These are phyloP conservation scores for Dascyllus trimaculatus DNA, from an alignment of 2,113 vertebrate genomes.

Conservation along the genomic window DNA sequence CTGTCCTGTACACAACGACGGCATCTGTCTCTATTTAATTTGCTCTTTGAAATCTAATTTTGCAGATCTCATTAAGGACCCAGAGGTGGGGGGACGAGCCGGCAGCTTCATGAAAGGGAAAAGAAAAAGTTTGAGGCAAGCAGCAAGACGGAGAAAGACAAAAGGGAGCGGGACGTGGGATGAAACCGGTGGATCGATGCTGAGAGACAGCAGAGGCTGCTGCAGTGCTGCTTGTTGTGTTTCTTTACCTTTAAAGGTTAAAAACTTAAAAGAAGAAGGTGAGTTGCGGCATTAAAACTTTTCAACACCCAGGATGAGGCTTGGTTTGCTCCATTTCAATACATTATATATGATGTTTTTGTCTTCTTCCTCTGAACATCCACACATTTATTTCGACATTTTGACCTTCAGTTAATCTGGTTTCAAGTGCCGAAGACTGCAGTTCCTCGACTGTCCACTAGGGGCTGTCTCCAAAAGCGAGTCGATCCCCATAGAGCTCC, in stretches of 20 bases:
- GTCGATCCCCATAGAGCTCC: too few species aligned
- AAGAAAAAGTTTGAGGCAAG: constrained; percentile 24
- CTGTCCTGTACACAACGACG: constrained; percentile 43
- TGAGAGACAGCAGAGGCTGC: neutral
- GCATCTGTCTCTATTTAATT: constrained; percentile 66
- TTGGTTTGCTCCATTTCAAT: neutral
- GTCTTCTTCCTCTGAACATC: too few species aligned
- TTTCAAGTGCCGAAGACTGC: too few species aligned
- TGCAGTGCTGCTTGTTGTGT: neutral
- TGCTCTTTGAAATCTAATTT: constrained; percentile 69
- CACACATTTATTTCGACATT: too few species aligned
- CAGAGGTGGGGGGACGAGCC: constrained; percentile 6
- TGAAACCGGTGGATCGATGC: neutral
- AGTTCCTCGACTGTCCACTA: too few species aligned
- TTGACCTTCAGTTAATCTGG: too few species aligned
- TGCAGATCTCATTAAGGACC: constrained; percentile 61
- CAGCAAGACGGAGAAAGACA: neutral
- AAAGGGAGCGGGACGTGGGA: neutral
- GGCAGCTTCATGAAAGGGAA: neutral
- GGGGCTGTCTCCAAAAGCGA: too few species aligned
- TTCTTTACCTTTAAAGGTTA: neutral
- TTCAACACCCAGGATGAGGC: neutral
- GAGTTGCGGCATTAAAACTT: neutral
- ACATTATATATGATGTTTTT: too few species aligned
- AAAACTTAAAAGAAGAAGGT: neutral